phyloP scores from a whole-genome alignment of 2,797 vertebrate species.

The Micrastur ruficollis region DNA sequence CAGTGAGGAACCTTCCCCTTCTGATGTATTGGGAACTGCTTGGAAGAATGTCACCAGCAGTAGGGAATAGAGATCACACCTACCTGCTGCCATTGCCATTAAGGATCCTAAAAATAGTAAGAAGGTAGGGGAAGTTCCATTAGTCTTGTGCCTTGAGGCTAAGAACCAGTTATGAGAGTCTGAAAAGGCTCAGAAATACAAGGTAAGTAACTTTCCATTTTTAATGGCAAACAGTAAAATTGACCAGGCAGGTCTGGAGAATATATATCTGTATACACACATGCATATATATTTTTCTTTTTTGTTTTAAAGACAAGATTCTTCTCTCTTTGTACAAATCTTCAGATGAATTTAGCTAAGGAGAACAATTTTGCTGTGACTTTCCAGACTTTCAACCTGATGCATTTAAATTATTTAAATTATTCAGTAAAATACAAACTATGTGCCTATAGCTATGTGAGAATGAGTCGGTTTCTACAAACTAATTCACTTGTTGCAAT shows the following conservation, averaged over 20 bases:
- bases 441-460: background rate
- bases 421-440: background rate
- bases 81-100: conserved; percentile 46
- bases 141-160: background rate
- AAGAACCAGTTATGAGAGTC: background rate
- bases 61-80: background rate
- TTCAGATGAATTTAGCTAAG: background rate
- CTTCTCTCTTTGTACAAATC: background rate
- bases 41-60: background rate
- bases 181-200: conserved; percentile 14
- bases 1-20: background rate
- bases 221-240: background rate
- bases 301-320: background rate
- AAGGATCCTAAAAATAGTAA: conserved; percentile 7
- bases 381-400: background rate
- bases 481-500: background rate
- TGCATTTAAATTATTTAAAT: background rate
- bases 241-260: background rate
- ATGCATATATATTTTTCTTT: background rate
- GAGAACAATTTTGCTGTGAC: background rate
- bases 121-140: background rate
- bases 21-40: background rate
- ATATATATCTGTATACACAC: background rate
- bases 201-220: conserved; percentile 4
- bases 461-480: background rate